Evolutionary conservation across 2,888 invertebrate species (phyloP), one percentile per base, ranked within the genome.

Genomic region (Ligdia adustata): DNA sequence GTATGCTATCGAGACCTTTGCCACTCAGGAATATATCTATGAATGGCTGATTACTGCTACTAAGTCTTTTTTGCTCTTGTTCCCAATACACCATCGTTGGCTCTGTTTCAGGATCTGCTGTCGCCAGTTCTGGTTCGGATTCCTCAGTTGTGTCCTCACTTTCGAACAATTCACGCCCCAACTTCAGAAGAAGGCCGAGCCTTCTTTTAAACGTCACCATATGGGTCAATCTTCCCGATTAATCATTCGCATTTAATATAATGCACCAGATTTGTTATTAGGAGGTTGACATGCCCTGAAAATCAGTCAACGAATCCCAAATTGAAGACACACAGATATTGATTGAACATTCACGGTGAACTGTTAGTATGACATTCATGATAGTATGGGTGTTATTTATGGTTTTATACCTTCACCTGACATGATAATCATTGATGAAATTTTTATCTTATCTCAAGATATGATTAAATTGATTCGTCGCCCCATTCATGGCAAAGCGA

Each of bases 301-400:
- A 90, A 89, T 87, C 80, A 88, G 81, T 86, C 82, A 90, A 91
- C 79, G 86, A 82, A 81, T 81, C 87, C 87, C 79, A 82, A 76
- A 61, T 85, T 90, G 88, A 87, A 89, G 90, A 90, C 88, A 88
- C 90, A 90, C 90, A 90, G 90, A 90, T 80, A 65, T 60, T 62
- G 59, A 72, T 75, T 65, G 62, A 75, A 79, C 78, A 78, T 76
- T 79, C 69, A 79, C 69, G 73, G 66, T 73, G 68, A 71, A 72
- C 68, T 64, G 72, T 75, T 76, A 76, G 76, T 82, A 71, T 75
- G 75, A 47, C 34, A 53, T 47, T 75, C 67, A 55, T 55, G 60
- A 65, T 59, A 57, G 39, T 55, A 72, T 74, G 71, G 60, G 48
- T 69, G 66, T 82, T 77, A 85, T 70, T 79, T 57, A 69, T 72